phyloP scores from a whole-genome alignment of 2,113 vertebrate species.

The Sceloporus tristichus region DNA sequence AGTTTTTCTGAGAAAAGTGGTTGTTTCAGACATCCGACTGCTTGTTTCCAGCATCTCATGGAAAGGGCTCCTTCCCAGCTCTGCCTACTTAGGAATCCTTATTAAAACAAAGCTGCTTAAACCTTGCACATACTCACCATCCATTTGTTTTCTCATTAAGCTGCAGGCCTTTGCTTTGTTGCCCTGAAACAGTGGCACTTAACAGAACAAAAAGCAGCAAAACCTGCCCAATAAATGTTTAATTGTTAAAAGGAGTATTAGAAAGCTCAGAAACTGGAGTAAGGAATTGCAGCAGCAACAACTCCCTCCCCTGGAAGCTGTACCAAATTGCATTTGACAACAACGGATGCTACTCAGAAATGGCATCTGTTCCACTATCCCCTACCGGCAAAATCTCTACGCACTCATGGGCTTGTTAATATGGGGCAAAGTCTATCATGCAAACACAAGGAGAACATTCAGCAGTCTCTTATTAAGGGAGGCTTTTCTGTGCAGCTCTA shows the following conservation, averaged over 20 bases:
- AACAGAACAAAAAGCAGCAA: rapidly evolving
- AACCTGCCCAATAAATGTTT: no score
- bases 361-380: background rate
- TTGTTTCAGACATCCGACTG: background rate
- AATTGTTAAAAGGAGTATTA: background rate
- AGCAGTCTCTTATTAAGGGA: background rate
- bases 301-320: conserved; percentile 71
- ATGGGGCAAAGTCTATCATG: background rate
- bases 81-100: background rate
- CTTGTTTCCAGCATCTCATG: no score
- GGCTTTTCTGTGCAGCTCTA: background rate
- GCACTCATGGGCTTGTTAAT: background rate
- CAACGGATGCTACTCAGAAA: background rate
- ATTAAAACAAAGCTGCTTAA: background rate
- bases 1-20: background rate
- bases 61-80: background rate
- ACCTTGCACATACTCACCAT: background rate
- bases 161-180: background rate
- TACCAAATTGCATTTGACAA: conserved; percentile 53
- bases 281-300: conserved; percentile 58
- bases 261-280: background rate
- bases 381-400: background rate
- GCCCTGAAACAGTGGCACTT: background rate
- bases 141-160: background rate
- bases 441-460: background rate